Evolutionary conservation across 2,113 vertebrate species (phyloP), one percentile per base, ranked within the genome.

Genomic region (Aviceda subcristata): DNA sequence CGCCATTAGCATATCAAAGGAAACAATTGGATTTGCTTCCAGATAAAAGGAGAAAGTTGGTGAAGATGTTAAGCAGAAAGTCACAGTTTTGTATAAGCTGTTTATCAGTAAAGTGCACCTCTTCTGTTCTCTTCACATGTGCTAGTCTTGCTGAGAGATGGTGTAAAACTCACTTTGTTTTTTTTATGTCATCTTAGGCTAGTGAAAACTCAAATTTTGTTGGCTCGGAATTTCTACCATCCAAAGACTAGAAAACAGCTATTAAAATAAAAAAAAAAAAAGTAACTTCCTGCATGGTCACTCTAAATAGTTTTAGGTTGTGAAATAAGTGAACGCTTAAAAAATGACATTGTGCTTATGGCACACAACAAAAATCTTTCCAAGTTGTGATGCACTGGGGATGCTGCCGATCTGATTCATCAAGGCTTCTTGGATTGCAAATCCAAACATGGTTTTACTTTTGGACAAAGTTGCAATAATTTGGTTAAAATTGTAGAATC

Each of bases 371-470:
- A 60, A 73, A 20, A 27, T 3, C 3, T 46, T 63, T 72, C 20
- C 21, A 22, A 26, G 2, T 3, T 51, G 20, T 17, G 11, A 15
- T 26, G 8, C 1, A 3, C 0, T 2, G 34, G 39, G 21, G 48
- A 9, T 3, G 2, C 8, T 62, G 27, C 3, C 6, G 15, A 39
- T 53, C 55, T 57, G 11, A 43, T 41, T 59, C 6, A 32, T 30
- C 9, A 51, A 24, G 23, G 6, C 3, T 77, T 60, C 69, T 56
- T 62, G 6, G 8, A 17, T 21, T 74, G 13, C 12, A 66, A 60
- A 34, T 69, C 34, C 34, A 69, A 68, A 32, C 4, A 6, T 13
- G 10, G 7, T 36, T 85, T 72, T 34, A 59, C 9, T 63, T 88
- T 48, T n/a, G 10, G 24, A 46, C 6, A 34, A 32, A 56, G 7